Evolutionary conservation across 2,113 vertebrate genomes (phyloP).

Genomic region (Diphyllodes magnificus): DNA sequence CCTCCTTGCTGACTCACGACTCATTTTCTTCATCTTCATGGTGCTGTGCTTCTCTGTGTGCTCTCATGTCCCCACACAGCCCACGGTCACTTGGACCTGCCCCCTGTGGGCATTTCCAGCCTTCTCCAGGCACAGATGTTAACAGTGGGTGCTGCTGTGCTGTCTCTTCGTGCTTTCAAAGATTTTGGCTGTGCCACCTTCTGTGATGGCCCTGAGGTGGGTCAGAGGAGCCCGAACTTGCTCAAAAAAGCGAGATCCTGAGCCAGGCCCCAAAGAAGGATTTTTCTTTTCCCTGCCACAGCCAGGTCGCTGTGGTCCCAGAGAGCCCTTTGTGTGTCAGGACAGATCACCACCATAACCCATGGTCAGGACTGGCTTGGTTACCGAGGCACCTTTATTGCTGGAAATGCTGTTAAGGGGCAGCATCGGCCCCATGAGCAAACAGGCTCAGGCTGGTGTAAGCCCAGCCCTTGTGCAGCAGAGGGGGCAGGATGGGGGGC

Average conservation of each 20-base stretch:
- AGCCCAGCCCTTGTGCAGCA: not conserved
- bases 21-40: not conserved
- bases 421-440: not conserved
- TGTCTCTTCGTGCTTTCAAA: not conserved
- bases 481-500: not conserved
- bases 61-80: not conserved
- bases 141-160: too few relatives aligned
- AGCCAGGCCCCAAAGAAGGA: not conserved
- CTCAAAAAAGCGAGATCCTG: not conserved
- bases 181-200: not conserved
- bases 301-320: not conserved
- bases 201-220: not conserved
- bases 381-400: slow-evolving; percentile 51
- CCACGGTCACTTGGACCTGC: not conserved
- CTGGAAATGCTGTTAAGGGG: not conserved
- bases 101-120: not conserved
- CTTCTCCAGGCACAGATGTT: not conserved
- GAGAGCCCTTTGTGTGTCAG: not conserved
- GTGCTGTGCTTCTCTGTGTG: rapidly evolving
- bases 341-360: not conserved
- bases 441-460: not conserved
- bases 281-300: not conserved
- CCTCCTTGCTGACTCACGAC: not conserved
- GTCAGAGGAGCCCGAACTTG: not conserved
- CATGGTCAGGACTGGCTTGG: not conserved